Conservation (phyloP, 37 sponge, comb jelly and placozoan genomes). For the Crambe crambe region DNA sequence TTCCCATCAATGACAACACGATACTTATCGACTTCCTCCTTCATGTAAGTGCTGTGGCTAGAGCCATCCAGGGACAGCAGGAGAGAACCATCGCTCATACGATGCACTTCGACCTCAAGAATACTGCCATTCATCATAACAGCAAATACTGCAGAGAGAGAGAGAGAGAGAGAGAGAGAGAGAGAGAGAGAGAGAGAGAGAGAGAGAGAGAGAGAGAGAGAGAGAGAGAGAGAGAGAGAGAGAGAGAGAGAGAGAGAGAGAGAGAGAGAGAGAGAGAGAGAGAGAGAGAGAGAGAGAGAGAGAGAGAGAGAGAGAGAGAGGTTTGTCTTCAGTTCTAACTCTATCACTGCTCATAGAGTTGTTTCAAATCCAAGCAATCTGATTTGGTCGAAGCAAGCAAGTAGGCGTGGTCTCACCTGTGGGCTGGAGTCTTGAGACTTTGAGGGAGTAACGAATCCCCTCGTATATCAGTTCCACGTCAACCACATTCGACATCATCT, state of each 20-base stretch:
- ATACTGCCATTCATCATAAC: conserved; percentile 82
- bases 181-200: neutral
- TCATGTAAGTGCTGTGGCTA: conserved; percentile 91
- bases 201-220: neutral
- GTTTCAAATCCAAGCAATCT: no score
- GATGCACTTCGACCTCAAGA: conserved; percentile 78
- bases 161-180: conserved; percentile 14
- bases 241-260: neutral
- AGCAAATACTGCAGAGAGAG: conserved; percentile 35
- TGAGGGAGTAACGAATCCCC: conserved; percentile 80
- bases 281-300: no score
- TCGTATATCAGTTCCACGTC: conserved; percentile 90
- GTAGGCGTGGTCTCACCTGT: neutral
- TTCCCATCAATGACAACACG: conserved; percentile 82
- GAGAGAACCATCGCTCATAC: conserved; percentile 87
- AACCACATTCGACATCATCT: conserved; percentile 82
- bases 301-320: no score
- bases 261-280: no score
- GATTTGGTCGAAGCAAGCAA: neutral
- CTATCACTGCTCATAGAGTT: neutral
- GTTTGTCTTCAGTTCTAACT: no score
- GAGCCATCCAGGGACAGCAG: conserved; percentile 79
- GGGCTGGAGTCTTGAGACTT: conserved; percentile 33
- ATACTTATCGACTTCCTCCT: conserved; percentile 86
- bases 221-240: neutral